These are phyloP conservation scores for Paramormyrops hopkinsi DNA, from an alignment of 2,797 vertebrate species.

Conservation along the genomic window DNA sequence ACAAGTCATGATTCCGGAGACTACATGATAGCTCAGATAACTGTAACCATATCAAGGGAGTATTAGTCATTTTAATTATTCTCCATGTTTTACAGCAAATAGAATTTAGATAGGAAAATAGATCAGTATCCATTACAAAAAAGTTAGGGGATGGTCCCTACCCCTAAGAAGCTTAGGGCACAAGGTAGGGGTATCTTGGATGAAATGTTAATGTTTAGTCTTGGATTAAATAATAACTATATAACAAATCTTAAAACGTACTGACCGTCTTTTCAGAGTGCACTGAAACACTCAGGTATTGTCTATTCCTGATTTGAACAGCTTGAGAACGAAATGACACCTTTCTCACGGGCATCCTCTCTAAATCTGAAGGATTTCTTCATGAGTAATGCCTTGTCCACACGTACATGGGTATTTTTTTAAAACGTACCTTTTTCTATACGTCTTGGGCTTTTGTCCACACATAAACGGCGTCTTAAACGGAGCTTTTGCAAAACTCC, in stretches of 20 bases:
- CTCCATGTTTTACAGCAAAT: slow-evolving; percentile 60
- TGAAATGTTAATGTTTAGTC: background rate
- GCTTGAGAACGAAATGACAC: slow-evolving; percentile 4
- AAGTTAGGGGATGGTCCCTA: background rate
- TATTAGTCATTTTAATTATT: slow-evolving; percentile 63
- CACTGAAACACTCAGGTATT: background rate
- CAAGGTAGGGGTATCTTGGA: background rate
- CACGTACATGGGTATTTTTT: too few relatives aligned
- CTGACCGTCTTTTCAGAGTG: background rate
- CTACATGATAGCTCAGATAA: background rate
- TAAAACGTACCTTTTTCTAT: too few relatives aligned
- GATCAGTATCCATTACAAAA: slow-evolving; percentile 64
- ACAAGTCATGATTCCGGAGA: background rate
- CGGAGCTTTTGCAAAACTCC: too few relatives aligned
- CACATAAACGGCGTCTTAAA: too few relatives aligned
- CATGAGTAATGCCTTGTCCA: background rate
- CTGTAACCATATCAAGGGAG: slow-evolving; percentile 27
- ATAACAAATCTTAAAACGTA: background rate
- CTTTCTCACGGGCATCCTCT: background rate
- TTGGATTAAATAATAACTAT: background rate
- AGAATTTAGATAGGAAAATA: slow-evolving; percentile 59
- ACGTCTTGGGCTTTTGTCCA: too few relatives aligned
- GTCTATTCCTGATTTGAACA: background rate
- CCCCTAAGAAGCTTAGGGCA: background rate
- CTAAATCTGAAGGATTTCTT: background rate